A percentile compares a stretch with the other conserved stretches of the same genome.
Evolutionary conservation across 2,888 invertebrate genomes (phyloP).

Genomic region (Ramazzottius varieornatus): DNA sequence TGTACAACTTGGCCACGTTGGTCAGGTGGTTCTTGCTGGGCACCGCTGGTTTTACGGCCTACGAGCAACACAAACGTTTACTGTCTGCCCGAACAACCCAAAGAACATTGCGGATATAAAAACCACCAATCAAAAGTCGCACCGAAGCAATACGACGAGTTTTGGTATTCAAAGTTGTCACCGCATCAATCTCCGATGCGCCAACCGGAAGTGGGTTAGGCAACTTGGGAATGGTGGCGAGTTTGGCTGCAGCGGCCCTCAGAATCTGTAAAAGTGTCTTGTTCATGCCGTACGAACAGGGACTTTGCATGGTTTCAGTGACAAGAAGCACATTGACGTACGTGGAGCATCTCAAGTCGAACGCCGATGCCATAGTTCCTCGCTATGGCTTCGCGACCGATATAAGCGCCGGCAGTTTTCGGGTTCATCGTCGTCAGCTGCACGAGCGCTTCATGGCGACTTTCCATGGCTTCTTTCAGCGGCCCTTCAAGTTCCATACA

Average conservation of each 20-base stretch:
- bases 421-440: background rate
- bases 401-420: background rate
- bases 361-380: background rate
- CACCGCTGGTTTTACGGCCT: background rate
- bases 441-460: background rate
- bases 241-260: no score
- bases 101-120: background rate
- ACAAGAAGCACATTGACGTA: no score
- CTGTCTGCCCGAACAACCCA: background rate
- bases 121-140: background rate
- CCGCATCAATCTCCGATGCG: no score
- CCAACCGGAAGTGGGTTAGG: no score
- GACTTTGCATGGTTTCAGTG: no score
- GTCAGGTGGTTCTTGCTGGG: background rate
- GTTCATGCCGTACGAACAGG: no score
- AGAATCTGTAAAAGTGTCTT: no score
- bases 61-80: background rate
- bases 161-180: no score
- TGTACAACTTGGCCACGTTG: background rate
- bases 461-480: background rate
- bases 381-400: background rate
- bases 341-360: background rate
- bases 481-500: background rate
- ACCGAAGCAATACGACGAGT: background rate
- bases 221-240: no score